These are phyloP conservation scores for Eledone cirrhosa DNA, from an alignment of 2,888 invertebrate species.

Conservation along the genomic window DNA sequence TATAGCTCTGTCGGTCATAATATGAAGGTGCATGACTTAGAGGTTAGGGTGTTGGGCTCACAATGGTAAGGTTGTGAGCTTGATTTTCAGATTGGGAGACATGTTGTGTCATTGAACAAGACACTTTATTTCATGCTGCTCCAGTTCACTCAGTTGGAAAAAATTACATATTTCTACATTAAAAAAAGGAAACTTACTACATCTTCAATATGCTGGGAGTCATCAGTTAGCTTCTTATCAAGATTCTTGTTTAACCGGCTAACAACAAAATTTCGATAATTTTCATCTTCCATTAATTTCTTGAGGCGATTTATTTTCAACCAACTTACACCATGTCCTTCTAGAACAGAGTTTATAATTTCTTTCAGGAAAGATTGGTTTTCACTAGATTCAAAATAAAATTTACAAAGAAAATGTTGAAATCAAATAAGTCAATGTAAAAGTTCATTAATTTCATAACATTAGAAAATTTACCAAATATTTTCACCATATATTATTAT, in stretches of 20 bases:
- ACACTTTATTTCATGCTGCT: too few species aligned
- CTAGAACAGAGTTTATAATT: conserved; percentile 83
- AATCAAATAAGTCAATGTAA: not conserved
- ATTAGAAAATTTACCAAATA: not conserved
- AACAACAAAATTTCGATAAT: conserved; percentile 93
- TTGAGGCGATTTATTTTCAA: conserved; percentile 89
- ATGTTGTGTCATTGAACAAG: too few species aligned
- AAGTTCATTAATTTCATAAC: not conserved
- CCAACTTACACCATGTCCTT: conserved; percentile 97
- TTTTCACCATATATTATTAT: too few species aligned
- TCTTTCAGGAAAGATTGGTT: conserved; percentile 95
- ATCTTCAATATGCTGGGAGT: conserved; percentile 88
- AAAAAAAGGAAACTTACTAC: conserved; percentile 76
- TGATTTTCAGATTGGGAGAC: too few species aligned
- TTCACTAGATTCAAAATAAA: conserved; percentile 70
- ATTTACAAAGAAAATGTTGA: not conserved
- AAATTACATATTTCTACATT: not conserved
- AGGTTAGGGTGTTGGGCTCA: too few species aligned
- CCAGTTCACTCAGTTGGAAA: too few species aligned
- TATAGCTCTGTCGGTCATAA: too few species aligned
- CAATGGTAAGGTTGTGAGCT: too few species aligned
- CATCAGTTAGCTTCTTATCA: conserved; percentile 86
- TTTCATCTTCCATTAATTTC: conserved; percentile 98
- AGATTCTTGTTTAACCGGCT: conserved; percentile 93
- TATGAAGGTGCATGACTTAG: too few species aligned